These are phyloP conservation scores for Panulirus ornatus DNA, from an alignment of 1,140 invertebrate species.

Conservation along the genomic window DNA sequence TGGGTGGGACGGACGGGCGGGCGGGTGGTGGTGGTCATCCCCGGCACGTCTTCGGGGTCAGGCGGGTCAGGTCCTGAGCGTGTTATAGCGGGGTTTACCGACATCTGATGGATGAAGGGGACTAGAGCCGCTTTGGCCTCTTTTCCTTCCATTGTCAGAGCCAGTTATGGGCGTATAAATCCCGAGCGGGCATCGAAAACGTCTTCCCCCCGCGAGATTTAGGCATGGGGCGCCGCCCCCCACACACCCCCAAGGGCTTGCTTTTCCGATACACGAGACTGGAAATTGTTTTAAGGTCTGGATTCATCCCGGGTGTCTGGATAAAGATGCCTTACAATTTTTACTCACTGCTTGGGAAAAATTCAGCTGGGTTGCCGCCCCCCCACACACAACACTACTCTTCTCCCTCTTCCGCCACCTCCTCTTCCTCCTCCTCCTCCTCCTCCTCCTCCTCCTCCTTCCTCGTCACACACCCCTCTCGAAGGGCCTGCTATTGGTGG, in stretches of 20 bases:
- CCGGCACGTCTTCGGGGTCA: no score
- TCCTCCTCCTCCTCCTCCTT: no score
- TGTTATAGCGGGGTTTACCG: constrained; percentile 70
- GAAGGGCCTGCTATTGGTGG: no score
- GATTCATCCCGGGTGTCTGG: constrained; percentile 68
- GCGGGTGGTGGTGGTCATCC: not conserved
- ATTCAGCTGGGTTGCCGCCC: constrained; percentile 34
- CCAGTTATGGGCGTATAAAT: constrained; percentile 72
- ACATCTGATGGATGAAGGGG: constrained; percentile 71
- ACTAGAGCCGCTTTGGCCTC: constrained; percentile 66
- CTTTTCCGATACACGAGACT: constrained; percentile 72
- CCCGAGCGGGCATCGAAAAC: constrained; percentile 69
- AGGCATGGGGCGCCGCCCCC: no score
- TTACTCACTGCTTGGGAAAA: constrained; percentile 56
- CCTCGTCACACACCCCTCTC: no score
- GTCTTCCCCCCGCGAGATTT: constrained; percentile 63
- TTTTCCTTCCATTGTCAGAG: constrained; percentile 73
- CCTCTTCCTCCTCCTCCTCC: no score
- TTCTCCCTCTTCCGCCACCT: not conserved
- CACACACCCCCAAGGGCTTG: no score
- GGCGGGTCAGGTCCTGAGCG: constrained; percentile 57
- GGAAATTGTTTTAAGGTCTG: constrained; percentile 73
- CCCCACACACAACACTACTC: not conserved
- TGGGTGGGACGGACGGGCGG: no score
- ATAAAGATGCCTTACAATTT: constrained; percentile 66